Conservation (phyloP, 2,888 invertebrate species). For the Leptopilina myrica region DNA sequence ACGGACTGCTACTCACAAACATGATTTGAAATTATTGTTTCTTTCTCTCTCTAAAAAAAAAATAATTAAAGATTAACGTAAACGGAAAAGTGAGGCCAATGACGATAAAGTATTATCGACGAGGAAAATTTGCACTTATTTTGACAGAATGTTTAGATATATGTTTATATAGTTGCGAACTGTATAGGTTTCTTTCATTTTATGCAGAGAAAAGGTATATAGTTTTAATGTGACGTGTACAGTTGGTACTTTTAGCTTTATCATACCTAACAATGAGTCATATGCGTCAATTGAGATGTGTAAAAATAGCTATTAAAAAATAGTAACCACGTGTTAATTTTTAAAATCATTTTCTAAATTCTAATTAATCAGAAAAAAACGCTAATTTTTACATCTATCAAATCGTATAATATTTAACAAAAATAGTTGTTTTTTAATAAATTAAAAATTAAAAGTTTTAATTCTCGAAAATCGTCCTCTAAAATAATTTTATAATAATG, state of each 20-base stretch:
- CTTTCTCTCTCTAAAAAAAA: not conserved
- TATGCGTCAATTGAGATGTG: constrained; percentile 45
- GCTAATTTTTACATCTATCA: no score
- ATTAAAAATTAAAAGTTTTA: constrained; percentile 22
- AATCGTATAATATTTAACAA: no score
- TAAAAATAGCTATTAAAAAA: constrained; percentile 48
- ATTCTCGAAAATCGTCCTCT: not conserved
- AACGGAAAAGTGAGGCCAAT: not conserved
- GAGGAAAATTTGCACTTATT: not conserved
- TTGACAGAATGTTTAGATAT: not conserved
- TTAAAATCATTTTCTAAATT: constrained; percentile 18
- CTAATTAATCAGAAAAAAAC: no score
- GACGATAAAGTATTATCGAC: not conserved
- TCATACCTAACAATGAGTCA: constrained; percentile 43
- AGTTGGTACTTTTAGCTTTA: constrained; percentile 23
- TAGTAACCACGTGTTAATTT: constrained; percentile 61
- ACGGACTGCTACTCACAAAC: no score
- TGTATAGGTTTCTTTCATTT: not conserved
- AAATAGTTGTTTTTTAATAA: no score
- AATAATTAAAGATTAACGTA: not conserved
- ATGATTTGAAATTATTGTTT: not conserved
- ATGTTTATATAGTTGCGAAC: not conserved
- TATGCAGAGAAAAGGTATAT: not conserved
- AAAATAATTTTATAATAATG: constrained; percentile 2
- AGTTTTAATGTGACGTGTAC: constrained; percentile 52